Conservation (phyloP, 2,113 vertebrate species). For the Bubo bubo region DNA sequence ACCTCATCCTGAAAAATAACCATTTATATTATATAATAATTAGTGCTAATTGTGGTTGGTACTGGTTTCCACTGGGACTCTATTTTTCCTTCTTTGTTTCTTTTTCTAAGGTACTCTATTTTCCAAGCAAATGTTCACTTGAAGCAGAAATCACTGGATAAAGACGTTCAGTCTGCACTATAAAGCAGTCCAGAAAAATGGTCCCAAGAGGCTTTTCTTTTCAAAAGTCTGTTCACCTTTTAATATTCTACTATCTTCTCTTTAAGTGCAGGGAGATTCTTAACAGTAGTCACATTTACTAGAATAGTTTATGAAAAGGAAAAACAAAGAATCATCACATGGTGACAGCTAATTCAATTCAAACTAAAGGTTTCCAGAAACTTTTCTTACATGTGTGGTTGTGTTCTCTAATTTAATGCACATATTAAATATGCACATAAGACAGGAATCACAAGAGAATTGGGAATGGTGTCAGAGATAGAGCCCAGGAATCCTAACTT, state of each 20-base stretch:
- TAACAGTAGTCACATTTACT: not conserved
- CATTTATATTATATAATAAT: not conserved
- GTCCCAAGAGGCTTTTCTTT: not conserved
- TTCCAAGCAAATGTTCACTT: not conserved
- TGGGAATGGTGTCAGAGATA: rapidly evolving
- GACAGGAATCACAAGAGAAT: not conserved
- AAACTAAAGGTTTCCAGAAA: not conserved
- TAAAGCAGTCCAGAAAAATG: not conserved
- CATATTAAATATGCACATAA: not conserved
- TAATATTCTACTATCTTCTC: not conserved
- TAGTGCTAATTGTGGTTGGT: not conserved
- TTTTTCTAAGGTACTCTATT: not conserved
- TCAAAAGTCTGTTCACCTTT: not conserved
- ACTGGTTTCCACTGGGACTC: not conserved
- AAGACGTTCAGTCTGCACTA: not conserved
- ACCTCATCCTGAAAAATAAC: not conserved
- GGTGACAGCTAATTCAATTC: not conserved
- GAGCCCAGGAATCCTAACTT: not conserved
- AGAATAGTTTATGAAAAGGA: not conserved
- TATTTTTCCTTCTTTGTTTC: not conserved
- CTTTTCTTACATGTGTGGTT: not conserved
- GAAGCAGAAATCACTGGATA: not conserved
- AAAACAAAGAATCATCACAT: not conserved
- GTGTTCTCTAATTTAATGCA: not conserved
- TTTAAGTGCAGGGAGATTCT: not conserved